These are phyloP conservation scores for Ormyrus rosae DNA, from an alignment of 2,888 invertebrate species.

Conservation along the genomic window DNA sequence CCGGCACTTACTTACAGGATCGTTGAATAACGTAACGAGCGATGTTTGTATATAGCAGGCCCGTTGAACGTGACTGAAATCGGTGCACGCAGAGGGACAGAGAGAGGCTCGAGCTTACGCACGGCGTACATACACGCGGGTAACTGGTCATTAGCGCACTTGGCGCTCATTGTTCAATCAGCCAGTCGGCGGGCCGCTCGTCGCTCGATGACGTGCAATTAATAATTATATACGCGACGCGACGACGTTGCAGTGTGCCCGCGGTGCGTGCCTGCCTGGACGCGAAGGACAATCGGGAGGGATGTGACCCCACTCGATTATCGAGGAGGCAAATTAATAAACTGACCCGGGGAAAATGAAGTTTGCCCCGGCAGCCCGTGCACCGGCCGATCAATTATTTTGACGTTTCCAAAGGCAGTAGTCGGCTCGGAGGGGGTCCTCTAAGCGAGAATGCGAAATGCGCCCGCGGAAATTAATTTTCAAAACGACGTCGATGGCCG, in stretches of 20 bases:
- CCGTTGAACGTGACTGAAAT: background rate
- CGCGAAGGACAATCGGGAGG: slow-evolving; percentile 18
- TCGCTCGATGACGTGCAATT: slow-evolving; percentile 45
- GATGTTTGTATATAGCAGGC: too few species aligned
- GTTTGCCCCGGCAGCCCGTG: background rate
- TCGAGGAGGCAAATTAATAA: slow-evolving; percentile 43
- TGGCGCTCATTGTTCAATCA: slow-evolving; percentile 48
- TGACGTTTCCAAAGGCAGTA: background rate
- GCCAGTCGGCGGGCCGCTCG: background rate
- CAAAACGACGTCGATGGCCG: too few species aligned
- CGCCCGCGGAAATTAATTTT: too few species aligned
- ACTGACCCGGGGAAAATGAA: slow-evolving; percentile 6
- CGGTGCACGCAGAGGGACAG: background rate
- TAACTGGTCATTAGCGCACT: slow-evolving; percentile 43
- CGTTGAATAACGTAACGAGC: too few species aligned
- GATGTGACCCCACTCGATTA: slow-evolving; percentile 11
- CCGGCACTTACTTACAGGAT: too few species aligned
- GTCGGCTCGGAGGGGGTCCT: background rate
- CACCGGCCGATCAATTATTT: slow-evolving; percentile 10
- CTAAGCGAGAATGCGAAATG: background rate
- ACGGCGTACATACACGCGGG: background rate
- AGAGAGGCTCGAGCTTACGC: background rate
- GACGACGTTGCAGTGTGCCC: too few species aligned
- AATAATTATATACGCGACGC: slow-evolving; percentile 29
- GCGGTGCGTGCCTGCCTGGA: background rate